These are phyloP conservation scores for Hipposideros armiger DNA, from an alignment of 2,113 vertebrate species.

Conservation along the genomic window DNA sequence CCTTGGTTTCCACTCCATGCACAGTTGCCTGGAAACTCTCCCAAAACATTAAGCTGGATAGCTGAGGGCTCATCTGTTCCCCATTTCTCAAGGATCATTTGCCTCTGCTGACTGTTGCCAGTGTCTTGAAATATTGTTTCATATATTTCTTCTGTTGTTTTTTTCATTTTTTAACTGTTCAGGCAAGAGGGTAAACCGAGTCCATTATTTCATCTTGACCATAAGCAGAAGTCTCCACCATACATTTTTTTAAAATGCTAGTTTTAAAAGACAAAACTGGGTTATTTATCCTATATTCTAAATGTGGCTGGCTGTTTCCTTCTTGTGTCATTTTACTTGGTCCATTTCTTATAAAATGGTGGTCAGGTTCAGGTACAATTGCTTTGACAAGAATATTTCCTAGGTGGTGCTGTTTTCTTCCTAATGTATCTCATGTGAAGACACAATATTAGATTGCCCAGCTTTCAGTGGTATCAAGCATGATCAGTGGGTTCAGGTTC, in stretches of 20 bases:
- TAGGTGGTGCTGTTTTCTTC: neutral
- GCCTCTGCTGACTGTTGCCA: neutral
- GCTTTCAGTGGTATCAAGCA: neutral
- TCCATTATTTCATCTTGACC: neutral
- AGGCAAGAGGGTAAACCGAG: neutral
- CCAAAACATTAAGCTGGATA: neutral
- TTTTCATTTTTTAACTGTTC: neutral
- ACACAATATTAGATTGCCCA: neutral
- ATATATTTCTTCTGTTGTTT: neutral
- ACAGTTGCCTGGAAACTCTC: neutral
- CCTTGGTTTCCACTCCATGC: neutral
- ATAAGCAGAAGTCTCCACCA: neutral
- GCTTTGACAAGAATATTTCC: neutral
- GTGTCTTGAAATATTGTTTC: neutral
- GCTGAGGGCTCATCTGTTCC: neutral
- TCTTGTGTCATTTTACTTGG: neutral
- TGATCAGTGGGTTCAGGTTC: neutral
- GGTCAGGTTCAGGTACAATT: neutral
- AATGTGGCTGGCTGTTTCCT: neutral
- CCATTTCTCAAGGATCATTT: neutral
- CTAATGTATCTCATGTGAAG: fast-evolving
- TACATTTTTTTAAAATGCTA: neutral
- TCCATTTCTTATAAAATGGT: neutral
- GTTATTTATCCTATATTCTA: neutral
- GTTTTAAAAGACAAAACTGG: neutral